Evolutionary conservation across 1,140 invertebrate species (phyloP), one percentile per base, ranked within the genome.

Genomic region (Acyrthosiphon pisum): DNA sequence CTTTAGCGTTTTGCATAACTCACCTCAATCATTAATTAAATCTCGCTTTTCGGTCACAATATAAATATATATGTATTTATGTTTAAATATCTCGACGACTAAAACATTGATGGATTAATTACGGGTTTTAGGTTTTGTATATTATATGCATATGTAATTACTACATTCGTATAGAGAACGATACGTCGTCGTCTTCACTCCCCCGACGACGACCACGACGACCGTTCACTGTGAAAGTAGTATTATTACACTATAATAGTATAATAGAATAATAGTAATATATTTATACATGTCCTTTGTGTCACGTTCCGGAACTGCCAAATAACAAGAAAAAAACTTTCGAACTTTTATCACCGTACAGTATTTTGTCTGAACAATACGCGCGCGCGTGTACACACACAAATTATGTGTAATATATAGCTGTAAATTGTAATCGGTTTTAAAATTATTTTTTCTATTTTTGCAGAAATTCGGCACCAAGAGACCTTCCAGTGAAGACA

Each of bases 1-100:
- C 81, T 93, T 93, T n/a, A 23, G 35, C n/a, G 60, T 83, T 93
- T 93, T 93, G 91, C 81, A 86, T 93, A 86, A 93, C 26, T 89
- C 30, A 53, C 50, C 20, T 53, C 50, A 53, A 56, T 89, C 88
- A 41, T 89, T 56, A 89, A 89, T 56, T 89, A 53, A 56, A 89
- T 89, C 50, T 89, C 88, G 35, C 44, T 68, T 2, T 90, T 44
- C 89, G 41, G 68, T n/a, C 56, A 68, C 53, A 41, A 56, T 90
- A n/a, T 76, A 60, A 30, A 26, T 60, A n/a, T 68, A 7, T 68
- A 8, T 68, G n/a, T n/a, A 30, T 60, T 11, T 60, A 60, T 30
- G 3, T 60, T n/a, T 68, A 60, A 8, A 60, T 41, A 60, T 90
- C 88, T 90, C 35, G 35, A 90, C 4, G 89, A 90, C 50, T 2